Base-by-base conservation (phyloP, 2,888 invertebrate genomes). In the Epirrhoe tristata region DNA sequence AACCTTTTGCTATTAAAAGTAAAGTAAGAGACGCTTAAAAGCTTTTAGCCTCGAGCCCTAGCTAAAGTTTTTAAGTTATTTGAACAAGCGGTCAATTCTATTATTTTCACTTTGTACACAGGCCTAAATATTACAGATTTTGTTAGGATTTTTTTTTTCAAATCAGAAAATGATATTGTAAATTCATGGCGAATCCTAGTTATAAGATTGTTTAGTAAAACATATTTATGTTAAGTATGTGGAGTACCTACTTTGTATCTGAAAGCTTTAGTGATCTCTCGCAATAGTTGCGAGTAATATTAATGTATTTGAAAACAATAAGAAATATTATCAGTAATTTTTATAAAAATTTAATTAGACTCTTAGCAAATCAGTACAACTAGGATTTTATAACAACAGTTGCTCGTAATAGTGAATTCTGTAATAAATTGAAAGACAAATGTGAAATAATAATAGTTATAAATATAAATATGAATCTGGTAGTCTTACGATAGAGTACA, bases 31-130 rank as follows among this genome's bases (percentile, higher is more conserved):
- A 89, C 88, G 90, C 91, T 89, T 83, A 77, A 87, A 92, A 91
- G 81, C 89, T 90, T 90, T 91, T 69, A 88, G 90, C 91, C 73
- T 62, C 74, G 93, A 93, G 93, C 93, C 93, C 93, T 73, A 81
- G 93, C 91, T 90, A 89, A 91, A 93, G 90, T 81, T 92, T 93
- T 91, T 85, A 67, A 90, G 91, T 90, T 90, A 90, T 84, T 73
- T 71, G 74, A 74, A 79, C 72, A 85, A 82, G 89, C 90, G 31
- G 43, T 59, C 54, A 52, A 34, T 36, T 51, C 12, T 16, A 34
- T 6, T 53, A 6, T 32, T 46, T 43, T 43, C 52, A n/a, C 31
- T 17, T 48, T 14, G 46, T 48, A 52, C n/a, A 56, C 76, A 77
- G 86, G 86, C 86, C 86, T 86, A 86, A 85, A 79, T 78, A 74